Evolutionary conservation across 2,888 invertebrate species (phyloP).

Genomic region (Microctonus aethiopoides): DNA sequence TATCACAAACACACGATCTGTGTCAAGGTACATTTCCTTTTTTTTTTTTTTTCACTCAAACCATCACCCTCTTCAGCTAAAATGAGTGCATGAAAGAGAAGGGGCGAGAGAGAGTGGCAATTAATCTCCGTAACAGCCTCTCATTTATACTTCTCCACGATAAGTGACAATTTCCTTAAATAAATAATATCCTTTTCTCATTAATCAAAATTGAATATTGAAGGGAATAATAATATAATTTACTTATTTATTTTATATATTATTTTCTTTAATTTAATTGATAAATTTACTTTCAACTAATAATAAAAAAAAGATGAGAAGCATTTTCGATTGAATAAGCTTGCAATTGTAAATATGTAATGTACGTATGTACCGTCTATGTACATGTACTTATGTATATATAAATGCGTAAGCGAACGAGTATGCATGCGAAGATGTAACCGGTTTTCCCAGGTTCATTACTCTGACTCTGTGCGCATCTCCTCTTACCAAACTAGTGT

Average conservation of each 20-base stretch:
- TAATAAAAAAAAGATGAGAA: not conserved
- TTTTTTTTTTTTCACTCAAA: constrained; percentile 14
- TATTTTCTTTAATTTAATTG: not conserved
- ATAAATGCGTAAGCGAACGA: constrained; percentile 32
- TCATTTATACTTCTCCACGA: not conserved
- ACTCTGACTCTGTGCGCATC: constrained; percentile 60
- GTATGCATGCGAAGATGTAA: constrained; percentile 59
- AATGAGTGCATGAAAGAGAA: too few species aligned
- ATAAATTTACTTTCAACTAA: not conserved
- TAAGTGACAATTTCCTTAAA: not conserved
- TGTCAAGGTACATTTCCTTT: constrained; percentile 37
- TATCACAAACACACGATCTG: constrained; percentile 30
- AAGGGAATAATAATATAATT: not conserved
- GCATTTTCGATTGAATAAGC: not conserved
- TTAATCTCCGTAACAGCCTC: not conserved
- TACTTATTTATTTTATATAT: not conserved
- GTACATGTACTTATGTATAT: constrained; percentile 32
- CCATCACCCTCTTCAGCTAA: constrained; percentile 5
- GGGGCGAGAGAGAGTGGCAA: not conserved
- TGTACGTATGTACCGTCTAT: constrained; percentile 44
- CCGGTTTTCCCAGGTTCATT: constrained; percentile 67
- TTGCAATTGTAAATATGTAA: constrained; percentile 16
- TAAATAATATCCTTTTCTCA: not conserved
- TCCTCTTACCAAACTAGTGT: constrained; percentile 63
- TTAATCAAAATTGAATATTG: not conserved